phyloP scores from a whole-genome alignment of 1,140 invertebrate species.

The Trinorchestia longiramus region DNA sequence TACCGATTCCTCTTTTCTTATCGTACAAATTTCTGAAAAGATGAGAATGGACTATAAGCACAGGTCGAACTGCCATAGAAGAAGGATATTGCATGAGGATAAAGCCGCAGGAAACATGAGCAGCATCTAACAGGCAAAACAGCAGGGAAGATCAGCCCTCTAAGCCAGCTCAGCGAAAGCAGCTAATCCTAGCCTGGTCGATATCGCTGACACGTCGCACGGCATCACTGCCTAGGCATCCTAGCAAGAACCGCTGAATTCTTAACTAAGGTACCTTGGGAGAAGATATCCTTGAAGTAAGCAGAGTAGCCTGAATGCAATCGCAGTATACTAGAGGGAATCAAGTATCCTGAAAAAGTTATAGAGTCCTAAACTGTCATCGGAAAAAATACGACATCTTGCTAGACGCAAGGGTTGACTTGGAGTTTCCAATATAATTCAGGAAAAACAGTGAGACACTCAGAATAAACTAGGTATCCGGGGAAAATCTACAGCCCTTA shows the following conservation, averaged over 20 bases:
- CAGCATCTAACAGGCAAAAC: not conserved
- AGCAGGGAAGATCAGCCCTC: conserved; percentile 2
- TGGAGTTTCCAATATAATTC: not conserved
- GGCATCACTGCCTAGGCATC: conserved; percentile 38
- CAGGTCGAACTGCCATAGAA: not conserved
- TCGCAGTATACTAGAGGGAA: not conserved
- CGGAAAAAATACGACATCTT: not conserved
- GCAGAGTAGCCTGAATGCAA: not conserved
- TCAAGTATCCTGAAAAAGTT: not conserved
- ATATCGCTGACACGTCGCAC: not conserved
- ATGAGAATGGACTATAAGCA: no score
- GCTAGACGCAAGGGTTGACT: not conserved
- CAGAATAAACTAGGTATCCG: not conserved
- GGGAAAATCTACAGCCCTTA: not conserved
- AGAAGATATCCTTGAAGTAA: not conserved
- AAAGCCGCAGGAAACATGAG: not conserved
- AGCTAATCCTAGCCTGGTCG: conserved; percentile 36
- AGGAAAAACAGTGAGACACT: not conserved
- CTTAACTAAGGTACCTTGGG: not conserved
- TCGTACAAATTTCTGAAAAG: no score
- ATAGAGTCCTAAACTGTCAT: not conserved
- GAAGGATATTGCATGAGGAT: not conserved
- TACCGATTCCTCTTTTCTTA: no score
- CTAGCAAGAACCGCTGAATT: not conserved
- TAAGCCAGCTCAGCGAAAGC: conserved; percentile 27